Base-by-base conservation (phyloP, 2,113 vertebrate species). In the Mirza zaza region DNA sequence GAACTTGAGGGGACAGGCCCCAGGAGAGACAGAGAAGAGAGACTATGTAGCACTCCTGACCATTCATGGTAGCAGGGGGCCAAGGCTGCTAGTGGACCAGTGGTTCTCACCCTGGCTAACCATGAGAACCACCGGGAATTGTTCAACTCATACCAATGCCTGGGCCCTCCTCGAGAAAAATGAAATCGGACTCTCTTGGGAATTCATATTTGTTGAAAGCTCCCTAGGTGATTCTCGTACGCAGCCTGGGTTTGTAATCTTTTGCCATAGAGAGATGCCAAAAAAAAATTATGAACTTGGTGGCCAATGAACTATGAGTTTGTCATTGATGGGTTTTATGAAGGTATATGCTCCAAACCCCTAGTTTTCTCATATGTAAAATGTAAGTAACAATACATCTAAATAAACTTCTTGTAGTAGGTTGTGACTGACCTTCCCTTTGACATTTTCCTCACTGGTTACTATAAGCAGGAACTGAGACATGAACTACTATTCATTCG, bases 281-380 rank as follows among this genome's bases (percentile, higher is more conserved):
- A 89, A 90, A 84, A 71, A 57, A 15, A 70, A 73, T 88, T 27
- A 79, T 29, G 89, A 50, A 84, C 95, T 68, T 79, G 18, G 14
- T 63, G 45, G 42, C 52, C 17, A 77, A 6, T 83, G 59, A 79
- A 45, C 20, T n/a, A 50, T 92, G 39, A 52, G 82, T 89, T 81
- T 93, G 48, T 34, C 79, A n/a, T 36, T 50, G 18, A 34, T 9
- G 12, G 57, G 32, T 82, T 71, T 63, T 12, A 23, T 50, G 42
- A 52, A 68, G 13, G 57, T 34, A 21, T 52, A 18, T 81, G 48
- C 36, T 39, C 18, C 23, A 27, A 14, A 83, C 20, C 12, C 13
- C 52, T 32, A 94, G 25, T 93, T 73, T 84, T 92, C 45, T 95
- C 39, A 68, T 75, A 63, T 79, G 6, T 84, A 88, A 67, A 73